Evolutionary conservation across 1,140 invertebrate species (phyloP).

Genomic region (Zaprionus taronus): DNA sequence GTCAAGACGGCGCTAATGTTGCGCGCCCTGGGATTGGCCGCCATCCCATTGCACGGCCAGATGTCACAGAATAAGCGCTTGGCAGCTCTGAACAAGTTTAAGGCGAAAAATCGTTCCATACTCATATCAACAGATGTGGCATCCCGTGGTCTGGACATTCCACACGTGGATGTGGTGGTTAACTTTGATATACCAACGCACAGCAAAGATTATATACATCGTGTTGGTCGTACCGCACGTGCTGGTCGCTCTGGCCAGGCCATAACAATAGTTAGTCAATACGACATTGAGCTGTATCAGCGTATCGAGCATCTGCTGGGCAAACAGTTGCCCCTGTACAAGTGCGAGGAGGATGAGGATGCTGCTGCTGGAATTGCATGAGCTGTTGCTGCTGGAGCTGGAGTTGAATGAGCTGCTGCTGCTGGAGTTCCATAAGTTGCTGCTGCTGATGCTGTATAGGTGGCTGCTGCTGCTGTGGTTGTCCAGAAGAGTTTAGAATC

Average conservation of each 20-base stretch:
- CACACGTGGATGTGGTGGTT: constrained; percentile 98
- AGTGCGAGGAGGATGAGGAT: constrained; percentile 93
- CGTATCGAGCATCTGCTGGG: constrained; percentile 97
- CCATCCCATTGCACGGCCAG: constrained; percentile 98
- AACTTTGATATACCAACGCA: constrained; percentile 98
- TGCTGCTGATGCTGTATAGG: background rate
- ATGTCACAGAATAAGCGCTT: constrained; percentile 98
- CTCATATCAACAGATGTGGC: constrained; percentile 99
- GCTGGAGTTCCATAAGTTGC: too few species aligned
- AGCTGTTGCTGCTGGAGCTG: background rate
- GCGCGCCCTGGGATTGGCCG: constrained; percentile 94
- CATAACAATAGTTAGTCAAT: constrained; percentile 95
- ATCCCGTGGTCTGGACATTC: constrained; percentile 98
- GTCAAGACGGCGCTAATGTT: constrained; percentile 94
- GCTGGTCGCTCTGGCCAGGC: constrained; percentile 95
- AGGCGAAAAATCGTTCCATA: constrained; percentile 93
- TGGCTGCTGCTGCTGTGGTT: background rate
- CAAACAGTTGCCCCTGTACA: constrained; percentile 95
- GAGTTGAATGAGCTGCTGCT: background rate
- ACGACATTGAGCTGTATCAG: constrained; percentile 99
- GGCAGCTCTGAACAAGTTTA: constrained; percentile 96
- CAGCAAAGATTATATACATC: constrained; percentile 93
- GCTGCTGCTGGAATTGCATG: background rate
- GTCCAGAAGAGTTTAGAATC: background rate
- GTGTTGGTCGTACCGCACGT: constrained; percentile 98